A percentile compares a stretch with the other conserved stretches of the same genome.
Evolutionary conservation across 1,140 invertebrate species (phyloP).

Genomic region (Carposina sasakii): DNA sequence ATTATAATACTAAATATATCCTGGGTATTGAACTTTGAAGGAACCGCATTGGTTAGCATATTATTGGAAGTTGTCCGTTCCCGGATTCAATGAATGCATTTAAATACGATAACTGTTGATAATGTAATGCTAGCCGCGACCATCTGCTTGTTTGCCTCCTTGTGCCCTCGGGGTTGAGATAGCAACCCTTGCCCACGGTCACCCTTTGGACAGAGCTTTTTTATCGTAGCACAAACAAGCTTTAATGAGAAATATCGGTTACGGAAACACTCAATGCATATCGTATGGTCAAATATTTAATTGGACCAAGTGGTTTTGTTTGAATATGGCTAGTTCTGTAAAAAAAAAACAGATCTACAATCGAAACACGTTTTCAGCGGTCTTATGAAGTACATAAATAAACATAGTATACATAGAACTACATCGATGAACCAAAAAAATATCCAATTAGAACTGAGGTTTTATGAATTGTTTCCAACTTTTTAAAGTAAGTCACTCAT

Average conservation of each 20-base stretch:
- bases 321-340: too few species aligned
- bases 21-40: too few species aligned
- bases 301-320: conserved; percentile 26
- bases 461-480: too few species aligned
- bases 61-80: conserved; percentile 11
- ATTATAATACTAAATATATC: too few species aligned
- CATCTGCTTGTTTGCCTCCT: conserved; percentile 64
- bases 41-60: too few species aligned
- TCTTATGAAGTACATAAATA: too few species aligned
- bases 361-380: too few species aligned
- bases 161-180: conserved; percentile 34
- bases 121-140: conserved; percentile 55
- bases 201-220: conserved; percentile 59
- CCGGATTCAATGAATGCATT: conserved; percentile 40
- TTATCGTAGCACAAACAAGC: conserved; percentile 58
- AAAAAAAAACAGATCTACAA: too few species aligned
- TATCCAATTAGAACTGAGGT: too few species aligned
- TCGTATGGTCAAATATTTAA: conserved; percentile 58
- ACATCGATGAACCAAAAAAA: too few species aligned
- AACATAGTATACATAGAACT: too few species aligned
- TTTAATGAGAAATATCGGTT: conserved; percentile 68
- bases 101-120: conserved; percentile 62
- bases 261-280: conserved; percentile 61
- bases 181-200: conserved; percentile 58
- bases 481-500: too few species aligned